phyloP scores from a whole-genome alignment of 2,113 vertebrate species.

The Eclectus roratus region DNA sequence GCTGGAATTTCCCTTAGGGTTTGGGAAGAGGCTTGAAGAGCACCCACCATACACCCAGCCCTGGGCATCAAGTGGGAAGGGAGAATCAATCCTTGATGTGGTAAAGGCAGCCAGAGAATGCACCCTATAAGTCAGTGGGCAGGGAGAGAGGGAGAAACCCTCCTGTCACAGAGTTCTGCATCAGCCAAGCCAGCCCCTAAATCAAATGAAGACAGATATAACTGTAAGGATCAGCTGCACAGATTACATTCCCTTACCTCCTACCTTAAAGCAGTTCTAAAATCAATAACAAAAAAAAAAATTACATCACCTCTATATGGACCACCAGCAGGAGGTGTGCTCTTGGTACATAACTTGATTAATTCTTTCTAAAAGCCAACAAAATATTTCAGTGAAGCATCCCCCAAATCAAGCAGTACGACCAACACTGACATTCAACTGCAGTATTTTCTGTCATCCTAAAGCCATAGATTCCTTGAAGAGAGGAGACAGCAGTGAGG shows the following conservation, averaged over 20 bases:
- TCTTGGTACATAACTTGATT: not conserved
- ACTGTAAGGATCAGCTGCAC: not conserved
- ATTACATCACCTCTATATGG: not conserved
- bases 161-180: accelerated
- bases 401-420: not conserved
- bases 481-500: not conserved
- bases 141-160: not conserved
- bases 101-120: not conserved
- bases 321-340: not conserved
- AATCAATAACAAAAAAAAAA: not conserved
- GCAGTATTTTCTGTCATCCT: not conserved
- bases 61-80: accelerated
- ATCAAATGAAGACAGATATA: not conserved
- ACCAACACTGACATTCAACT: not conserved
- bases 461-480: accelerated
- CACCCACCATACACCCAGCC: accelerated
- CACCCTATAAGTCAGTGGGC: not conserved
- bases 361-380: not conserved
- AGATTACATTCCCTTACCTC: not conserved
- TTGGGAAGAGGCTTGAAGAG: not conserved
- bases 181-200: not conserved
- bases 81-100: not conserved
- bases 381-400: not conserved
- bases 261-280: not conserved
- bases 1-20: not conserved